Evolutionary conservation across 2,888 invertebrate genomes (phyloP).

Genomic region (Nephrotoma flavescens): DNA sequence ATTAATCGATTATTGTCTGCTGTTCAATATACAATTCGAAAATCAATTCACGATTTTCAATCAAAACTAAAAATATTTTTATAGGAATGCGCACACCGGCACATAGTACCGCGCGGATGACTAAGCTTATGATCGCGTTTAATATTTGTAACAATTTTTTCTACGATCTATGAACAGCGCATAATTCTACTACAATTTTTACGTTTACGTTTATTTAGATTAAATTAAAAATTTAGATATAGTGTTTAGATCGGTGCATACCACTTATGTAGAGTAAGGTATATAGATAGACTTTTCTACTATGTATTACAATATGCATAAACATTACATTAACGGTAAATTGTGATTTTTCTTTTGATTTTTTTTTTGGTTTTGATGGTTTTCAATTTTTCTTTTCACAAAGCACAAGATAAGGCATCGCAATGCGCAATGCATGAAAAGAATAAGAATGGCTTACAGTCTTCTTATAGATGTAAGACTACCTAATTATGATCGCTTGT

Average conservation of each 20-base stretch:
- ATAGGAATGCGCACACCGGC: neutral
- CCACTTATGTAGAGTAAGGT: neutral
- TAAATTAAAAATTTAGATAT: neutral
- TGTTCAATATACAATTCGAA: neutral
- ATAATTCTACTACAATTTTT: neutral
- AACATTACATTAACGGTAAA: neutral
- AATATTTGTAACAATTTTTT: neutral
- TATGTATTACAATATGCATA: neutral
- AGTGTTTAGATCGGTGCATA: neutral
- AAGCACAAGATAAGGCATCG: neutral
- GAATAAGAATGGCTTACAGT: neutral
- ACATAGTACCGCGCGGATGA: neutral
- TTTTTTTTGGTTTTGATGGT: neutral
- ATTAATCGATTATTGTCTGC: neutral
- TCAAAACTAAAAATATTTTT: neutral
- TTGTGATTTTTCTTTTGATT: neutral
- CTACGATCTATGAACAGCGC: neutral
- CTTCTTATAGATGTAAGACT: neutral
- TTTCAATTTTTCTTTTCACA: neutral
- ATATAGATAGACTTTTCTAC: neutral
- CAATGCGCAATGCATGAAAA: neutral
- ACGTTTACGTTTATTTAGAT: neutral
- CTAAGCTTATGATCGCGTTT: neutral
- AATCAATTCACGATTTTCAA: neutral
- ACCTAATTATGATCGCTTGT: neutral